Percentiles rank a stretch among this genome's conserved stretches.
These are phyloP conservation scores for Lithosia quadra DNA, from an alignment of 2,888 invertebrate species.

Conservation along the genomic window DNA sequence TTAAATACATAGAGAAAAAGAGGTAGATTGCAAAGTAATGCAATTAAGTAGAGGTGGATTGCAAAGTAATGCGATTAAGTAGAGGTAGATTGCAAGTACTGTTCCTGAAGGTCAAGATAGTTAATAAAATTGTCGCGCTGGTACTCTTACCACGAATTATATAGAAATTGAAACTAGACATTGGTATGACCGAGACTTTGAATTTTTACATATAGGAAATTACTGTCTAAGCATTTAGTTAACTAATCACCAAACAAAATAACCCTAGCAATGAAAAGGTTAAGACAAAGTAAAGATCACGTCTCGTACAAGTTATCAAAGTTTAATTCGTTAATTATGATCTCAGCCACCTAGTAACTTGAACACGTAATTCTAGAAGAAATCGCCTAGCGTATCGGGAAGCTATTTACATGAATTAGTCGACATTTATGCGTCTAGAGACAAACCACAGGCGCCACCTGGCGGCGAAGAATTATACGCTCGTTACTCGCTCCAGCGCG, in stretches of 20 bases:
- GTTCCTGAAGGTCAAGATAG: too few relatives aligned
- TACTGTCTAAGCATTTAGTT: conserved; percentile 21
- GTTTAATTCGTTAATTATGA: conserved; percentile 14
- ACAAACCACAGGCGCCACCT: conserved; percentile 81
- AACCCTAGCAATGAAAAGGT: not conserved
- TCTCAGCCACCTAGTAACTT: conserved; percentile 12
- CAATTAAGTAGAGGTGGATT: too few relatives aligned
- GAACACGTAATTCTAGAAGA: conserved; percentile 65
- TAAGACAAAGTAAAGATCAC: not conserved
- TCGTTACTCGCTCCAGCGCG: conserved; percentile 77
- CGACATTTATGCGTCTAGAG: conserved; percentile 84
- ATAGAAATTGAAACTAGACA: too few relatives aligned
- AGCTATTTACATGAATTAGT: conserved; percentile 85
- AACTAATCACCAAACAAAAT: not conserved
- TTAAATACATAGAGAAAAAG: too few relatives aligned
- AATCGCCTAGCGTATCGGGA: conserved; percentile 51
- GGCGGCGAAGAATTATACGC: conserved; percentile 79
- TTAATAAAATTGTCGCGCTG: too few relatives aligned
- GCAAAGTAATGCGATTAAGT: too few relatives aligned
- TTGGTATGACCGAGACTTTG: too few relatives aligned
- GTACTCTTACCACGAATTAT: too few relatives aligned
- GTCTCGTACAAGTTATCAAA: not conserved
- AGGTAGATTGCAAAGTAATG: too few relatives aligned
- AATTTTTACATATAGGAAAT: not conserved
- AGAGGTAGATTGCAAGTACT: too few relatives aligned